phyloP scores from a whole-genome alignment of 2,113 vertebrate genomes.

The Candoia aspera region DNA sequence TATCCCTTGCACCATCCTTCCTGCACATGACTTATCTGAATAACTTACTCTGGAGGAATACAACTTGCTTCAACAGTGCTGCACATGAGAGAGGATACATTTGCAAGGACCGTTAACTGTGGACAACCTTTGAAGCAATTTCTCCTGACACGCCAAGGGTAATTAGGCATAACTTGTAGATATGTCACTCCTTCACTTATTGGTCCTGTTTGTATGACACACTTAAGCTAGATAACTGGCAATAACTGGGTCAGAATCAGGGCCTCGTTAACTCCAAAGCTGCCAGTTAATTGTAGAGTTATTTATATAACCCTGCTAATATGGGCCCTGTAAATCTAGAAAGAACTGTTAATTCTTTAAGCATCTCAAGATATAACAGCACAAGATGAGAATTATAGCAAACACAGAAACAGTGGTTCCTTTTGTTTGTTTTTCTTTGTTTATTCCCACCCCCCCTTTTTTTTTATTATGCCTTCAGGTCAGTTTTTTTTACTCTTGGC shows the following conservation, averaged over 20 bases:
- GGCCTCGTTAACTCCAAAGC: neutral
- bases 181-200: neutral
- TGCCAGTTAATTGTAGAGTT: neutral
- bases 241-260: neutral
- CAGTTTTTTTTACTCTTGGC: neutral
- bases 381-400: neutral
- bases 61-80: neutral
- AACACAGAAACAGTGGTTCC: neutral
- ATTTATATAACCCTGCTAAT: neutral
- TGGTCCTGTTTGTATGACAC: neutral
- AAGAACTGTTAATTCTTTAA: neutral
- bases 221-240: neutral
- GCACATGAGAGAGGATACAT: neutral
- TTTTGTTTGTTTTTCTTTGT: neutral
- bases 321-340: neutral
- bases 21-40: slow-evolving; percentile 15
- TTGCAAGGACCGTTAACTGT: neutral
- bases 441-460: neutral
- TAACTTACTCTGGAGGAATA: slow-evolving; percentile 16
- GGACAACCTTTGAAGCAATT: neutral
- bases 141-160: neutral
- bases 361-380: neutral
- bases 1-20: slow-evolving; percentile 10
- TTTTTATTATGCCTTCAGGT: neutral
- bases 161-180: neutral